These are phyloP conservation scores for Calidris pugnax DNA, from an alignment of 2,113 vertebrate genomes.

Conservation along the genomic window DNA sequence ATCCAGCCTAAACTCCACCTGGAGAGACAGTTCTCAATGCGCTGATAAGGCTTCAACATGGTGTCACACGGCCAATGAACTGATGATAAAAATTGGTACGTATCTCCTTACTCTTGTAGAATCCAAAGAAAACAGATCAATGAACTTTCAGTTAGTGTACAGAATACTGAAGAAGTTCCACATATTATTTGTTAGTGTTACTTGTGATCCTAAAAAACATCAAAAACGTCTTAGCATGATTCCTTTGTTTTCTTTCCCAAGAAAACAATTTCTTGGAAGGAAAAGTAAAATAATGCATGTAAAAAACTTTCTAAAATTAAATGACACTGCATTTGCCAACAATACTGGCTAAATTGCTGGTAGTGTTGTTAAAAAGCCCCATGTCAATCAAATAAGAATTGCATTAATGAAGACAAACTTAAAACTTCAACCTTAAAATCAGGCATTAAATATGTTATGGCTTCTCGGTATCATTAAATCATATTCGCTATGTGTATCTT, in stretches of 20 bases:
- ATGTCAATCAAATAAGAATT: not conserved
- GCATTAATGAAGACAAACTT: not conserved
- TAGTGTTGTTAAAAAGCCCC: not conserved
- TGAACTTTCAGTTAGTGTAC: not conserved
- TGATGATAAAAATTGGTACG: not conserved
- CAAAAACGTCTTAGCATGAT: not conserved
- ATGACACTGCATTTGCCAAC: not conserved
- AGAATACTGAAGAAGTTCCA: not conserved
- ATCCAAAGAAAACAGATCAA: not conserved
- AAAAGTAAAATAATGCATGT: not conserved
- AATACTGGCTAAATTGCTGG: not conserved
- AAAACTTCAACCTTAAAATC: not conserved
- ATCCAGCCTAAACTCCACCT: not conserved
- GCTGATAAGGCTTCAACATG: not conserved
- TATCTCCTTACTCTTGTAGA: not conserved
- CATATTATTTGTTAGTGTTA: not conserved
- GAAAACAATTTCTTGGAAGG: not conserved
- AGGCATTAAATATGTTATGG: not conserved
- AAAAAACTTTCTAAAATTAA: not conserved
- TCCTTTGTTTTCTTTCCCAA: not conserved
- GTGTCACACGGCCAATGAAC: not conserved
- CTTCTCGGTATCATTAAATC: not conserved
- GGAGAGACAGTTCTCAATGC: not conserved
- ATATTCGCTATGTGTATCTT: not conserved
- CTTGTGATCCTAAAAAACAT: not conserved